Conservation (phyloP, 1,140 invertebrate genomes). For the Conus betulinus region DNA sequence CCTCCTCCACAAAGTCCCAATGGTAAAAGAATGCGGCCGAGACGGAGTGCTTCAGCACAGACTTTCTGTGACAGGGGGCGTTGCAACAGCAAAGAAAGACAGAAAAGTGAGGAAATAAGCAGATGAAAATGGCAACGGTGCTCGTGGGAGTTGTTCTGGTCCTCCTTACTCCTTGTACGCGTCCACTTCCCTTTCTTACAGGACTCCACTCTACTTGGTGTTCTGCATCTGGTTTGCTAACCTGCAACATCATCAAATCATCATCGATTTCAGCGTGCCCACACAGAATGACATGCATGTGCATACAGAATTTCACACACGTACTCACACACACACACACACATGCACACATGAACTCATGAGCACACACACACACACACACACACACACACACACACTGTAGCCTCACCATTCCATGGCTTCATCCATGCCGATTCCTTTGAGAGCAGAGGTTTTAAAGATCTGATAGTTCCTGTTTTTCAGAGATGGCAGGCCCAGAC, state of each 20-base stretch:
- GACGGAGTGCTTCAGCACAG: too few relatives aligned
- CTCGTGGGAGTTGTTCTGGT: background rate
- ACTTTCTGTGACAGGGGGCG: too few relatives aligned
- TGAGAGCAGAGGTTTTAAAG: slow-evolving; percentile 98
- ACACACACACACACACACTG: background rate
- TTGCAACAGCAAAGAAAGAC: background rate
- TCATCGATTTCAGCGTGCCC: background rate
- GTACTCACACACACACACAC: background rate
- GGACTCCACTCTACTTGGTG: background rate
- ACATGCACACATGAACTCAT: background rate
- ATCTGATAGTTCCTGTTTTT: slow-evolving; percentile 99
- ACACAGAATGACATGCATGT: too few relatives aligned
- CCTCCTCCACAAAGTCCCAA: too few relatives aligned
- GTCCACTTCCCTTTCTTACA: background rate
- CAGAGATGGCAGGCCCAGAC: slow-evolving; percentile 93
- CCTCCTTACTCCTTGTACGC: background rate
- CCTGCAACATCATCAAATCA: background rate
- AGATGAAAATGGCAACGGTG: background rate
- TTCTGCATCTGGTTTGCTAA: background rate
- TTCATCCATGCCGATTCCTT: slow-evolving; percentile 98
- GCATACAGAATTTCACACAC: too few relatives aligned
- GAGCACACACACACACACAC: background rate
- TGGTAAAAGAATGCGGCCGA: too few relatives aligned
- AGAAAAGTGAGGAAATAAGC: background rate
- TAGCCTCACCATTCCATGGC: slow-evolving; percentile 95